Evolutionary conservation across 2,113 vertebrate species (phyloP), one percentile per base, ranked within the genome.

Genomic region (Anhinga anhinga): DNA sequence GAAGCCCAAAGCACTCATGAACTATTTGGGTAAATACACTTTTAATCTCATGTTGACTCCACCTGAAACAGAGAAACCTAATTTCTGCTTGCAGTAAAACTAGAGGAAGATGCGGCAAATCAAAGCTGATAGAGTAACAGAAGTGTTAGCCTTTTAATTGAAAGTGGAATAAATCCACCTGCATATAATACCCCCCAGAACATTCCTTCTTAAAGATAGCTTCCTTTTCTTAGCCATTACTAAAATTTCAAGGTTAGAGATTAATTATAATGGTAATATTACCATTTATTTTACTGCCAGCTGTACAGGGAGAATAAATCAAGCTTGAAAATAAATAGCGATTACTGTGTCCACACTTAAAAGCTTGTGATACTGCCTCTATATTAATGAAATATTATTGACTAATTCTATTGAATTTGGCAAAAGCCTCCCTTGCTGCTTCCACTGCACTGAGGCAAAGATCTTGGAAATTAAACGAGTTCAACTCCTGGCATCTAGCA

Each of bases 191-290:
- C 45, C 26, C 81, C 69, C 76, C 26, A 59, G 88, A 93, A 97
- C 22, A 9, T 84, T 78, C 13, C 47, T 62, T 7, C n/a, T 82
- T 40, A 50, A 89, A 91, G 29, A 63, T 1, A 52, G 32, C 59
- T 93, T 40, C 70, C 22, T 67, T 62, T 71, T 40, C n/a, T 50
- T 65, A 88, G 74, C 32, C 83, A 71, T 88, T 67, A 76, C 63
- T 83, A 79, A 70, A 62, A 73, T 88, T 93, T 97, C 76, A 93
- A 87, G 90, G 96, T 93, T 88, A 96, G 86, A 95, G 88, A 97
- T 97, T 96, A 97, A 97, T 96, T 96, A 90, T 88, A 84, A 96
- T 90, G 67, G 90, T 56, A 86, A 93, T 91, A 86, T 88, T 91
- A 30, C 74, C 61, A 63, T 97, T 95, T 89, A 53, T 97, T 97